Conservation (phyloP, 2,797 vertebrate species). For the Phyllotis vaccarum region DNA sequence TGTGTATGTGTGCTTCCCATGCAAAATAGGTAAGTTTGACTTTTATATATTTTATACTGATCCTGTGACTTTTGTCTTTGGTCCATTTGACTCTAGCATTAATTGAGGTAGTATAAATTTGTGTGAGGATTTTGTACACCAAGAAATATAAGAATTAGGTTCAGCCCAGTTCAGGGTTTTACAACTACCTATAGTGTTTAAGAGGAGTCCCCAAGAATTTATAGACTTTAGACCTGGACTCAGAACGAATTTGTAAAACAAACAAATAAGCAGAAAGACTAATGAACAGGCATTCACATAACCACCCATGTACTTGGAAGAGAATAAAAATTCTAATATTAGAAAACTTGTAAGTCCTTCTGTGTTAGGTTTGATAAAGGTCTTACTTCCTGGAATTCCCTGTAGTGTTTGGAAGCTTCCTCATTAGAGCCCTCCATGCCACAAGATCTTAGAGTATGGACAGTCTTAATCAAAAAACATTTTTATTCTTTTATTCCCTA, state of each 20-base stretch:
- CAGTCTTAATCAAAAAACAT: not conserved
- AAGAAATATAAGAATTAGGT: not conserved
- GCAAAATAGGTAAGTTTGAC: not conserved
- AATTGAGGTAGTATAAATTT: not conserved
- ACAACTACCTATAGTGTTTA: not conserved
- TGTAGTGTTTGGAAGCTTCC: no score
- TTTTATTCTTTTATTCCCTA: not conserved
- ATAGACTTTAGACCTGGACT: not conserved
- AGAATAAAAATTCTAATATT: not conserved
- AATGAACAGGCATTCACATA: not conserved
- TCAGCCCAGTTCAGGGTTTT: not conserved
- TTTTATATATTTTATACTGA: not conserved
- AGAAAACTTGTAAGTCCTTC: no score
- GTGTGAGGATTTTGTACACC: not conserved
- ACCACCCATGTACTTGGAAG: not conserved
- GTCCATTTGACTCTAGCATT: not conserved
- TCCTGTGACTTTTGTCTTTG: not conserved
- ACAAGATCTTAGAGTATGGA: not conserved
- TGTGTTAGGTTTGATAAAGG: not conserved
- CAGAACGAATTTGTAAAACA: not conserved
- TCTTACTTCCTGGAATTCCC: not conserved
- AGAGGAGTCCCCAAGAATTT: not conserved
- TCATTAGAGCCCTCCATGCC: fast-evolving
- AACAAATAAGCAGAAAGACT: not conserved
- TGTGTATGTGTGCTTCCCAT: not conserved